Percentiles rank a stretch among this genome's conserved stretches.
Evolutionary conservation across 2,888 invertebrate species (phyloP).

Genomic region (Neoitamus cyanurus): DNA sequence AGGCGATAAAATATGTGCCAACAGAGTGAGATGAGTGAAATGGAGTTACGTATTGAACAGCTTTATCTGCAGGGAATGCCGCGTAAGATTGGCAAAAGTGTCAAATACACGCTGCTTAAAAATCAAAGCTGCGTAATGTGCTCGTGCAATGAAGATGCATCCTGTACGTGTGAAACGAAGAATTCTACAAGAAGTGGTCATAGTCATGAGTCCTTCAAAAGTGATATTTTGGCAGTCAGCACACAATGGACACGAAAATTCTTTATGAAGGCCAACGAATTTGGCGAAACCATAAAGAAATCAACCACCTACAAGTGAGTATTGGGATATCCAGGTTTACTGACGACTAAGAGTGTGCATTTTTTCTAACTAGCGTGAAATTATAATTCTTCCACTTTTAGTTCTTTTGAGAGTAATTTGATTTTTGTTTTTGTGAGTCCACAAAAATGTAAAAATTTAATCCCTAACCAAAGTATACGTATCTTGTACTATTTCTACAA

Average conservation of each 20-base stretch:
- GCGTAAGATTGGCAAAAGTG: slow-evolving; percentile 61
- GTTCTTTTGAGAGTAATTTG: too few species aligned
- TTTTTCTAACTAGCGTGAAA: not conserved
- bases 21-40: slow-evolving; percentile 60
- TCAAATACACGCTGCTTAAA: slow-evolving; percentile 61
- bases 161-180: not conserved
- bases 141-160: not conserved
- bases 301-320: slow-evolving; percentile 64
- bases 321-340: not conserved
- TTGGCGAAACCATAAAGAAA: slow-evolving; percentile 57
- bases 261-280: slow-evolving; percentile 55
- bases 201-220: slow-evolving; percentile 54
- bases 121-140: slow-evolving; percentile 55
- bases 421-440: too few species aligned
- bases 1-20: slow-evolving; percentile 61
- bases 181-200: not conserved
- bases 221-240: slow-evolving; percentile 61
- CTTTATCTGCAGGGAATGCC: slow-evolving; percentile 63
- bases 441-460: too few species aligned
- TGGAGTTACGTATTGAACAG: slow-evolving; percentile 62
- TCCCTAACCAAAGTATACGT: too few species aligned
- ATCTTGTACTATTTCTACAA: not conserved
- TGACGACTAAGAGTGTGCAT: not conserved
- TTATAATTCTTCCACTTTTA: too few species aligned
- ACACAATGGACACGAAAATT: slow-evolving; percentile 62